These are phyloP conservation scores for Sebastes diaconus DNA, from an alignment of 2,797 vertebrate species.

Conservation along the genomic window DNA sequence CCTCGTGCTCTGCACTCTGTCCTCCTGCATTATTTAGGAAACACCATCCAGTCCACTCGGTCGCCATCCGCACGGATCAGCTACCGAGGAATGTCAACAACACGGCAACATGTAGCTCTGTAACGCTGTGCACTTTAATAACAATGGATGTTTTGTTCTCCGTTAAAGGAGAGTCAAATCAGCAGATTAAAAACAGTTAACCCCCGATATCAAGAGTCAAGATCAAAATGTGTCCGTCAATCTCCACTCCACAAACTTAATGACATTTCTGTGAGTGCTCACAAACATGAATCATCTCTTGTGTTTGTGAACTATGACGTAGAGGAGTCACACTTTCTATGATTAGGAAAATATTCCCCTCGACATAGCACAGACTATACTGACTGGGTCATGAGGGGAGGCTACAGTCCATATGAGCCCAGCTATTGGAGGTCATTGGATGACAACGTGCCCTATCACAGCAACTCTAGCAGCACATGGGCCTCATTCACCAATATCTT, in stretches of 20 bases:
- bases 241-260: not conserved
- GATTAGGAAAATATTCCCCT: not conserved
- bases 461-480: not conserved
- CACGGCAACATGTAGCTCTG: conserved; percentile 7
- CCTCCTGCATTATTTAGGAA: conserved; percentile 74
- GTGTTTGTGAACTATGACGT: too few species aligned
- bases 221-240: not conserved
- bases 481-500: not conserved
- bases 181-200: not conserved
- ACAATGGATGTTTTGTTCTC: not conserved
- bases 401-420: not conserved
- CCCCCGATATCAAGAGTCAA: not conserved
- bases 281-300: not conserved
- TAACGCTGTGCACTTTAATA: not conserved
- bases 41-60: conserved; percentile 48
- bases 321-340: too few species aligned
- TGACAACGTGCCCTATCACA: not conserved
- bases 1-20: conserved; percentile 52
- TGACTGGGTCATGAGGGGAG: not conserved
- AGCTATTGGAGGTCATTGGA: not conserved
- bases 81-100: conserved; percentile 39
- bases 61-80: conserved; percentile 35
- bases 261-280: not conserved
- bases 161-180: not conserved
- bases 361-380: not conserved